phyloP scores from a whole-genome alignment of 64 coral and sea anemone species.

The Dendrophyllia cribrosa region DNA sequence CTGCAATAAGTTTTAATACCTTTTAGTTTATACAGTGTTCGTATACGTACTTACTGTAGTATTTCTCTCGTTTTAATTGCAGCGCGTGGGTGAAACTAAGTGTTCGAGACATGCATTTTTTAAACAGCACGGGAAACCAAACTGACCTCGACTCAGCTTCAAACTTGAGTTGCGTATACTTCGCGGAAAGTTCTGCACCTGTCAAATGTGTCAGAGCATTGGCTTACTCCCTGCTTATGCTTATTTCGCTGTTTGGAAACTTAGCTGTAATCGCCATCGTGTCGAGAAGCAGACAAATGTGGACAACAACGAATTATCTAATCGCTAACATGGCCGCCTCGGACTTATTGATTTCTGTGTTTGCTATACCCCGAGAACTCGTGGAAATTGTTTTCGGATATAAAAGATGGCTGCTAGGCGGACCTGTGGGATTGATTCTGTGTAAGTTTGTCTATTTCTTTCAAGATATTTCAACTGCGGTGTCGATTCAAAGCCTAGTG shows the following conservation, averaged over 20 bases:
- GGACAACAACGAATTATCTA: constrained; percentile 43
- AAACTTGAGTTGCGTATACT: neutral
- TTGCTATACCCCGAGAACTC: constrained; percentile 26
- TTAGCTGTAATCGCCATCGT: constrained; percentile 27
- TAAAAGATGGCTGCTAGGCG: constrained; percentile 30
- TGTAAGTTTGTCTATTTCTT: constrained; percentile 51
- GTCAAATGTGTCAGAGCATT: neutral
- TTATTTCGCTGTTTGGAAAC: constrained; percentile 60
- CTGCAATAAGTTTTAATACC: too few relatives aligned
- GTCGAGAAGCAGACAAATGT: constrained; percentile 26
- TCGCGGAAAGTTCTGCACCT: neutral
- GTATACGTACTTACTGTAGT: too few relatives aligned
- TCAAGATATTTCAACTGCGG: constrained; percentile 46
- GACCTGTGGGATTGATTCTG: constrained; percentile 6
- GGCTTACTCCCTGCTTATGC: constrained; percentile 33
- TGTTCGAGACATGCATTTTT: neutral
- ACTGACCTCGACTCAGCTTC: neutral
- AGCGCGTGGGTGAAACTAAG: neutral
- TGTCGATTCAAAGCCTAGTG: constrained; percentile 61
- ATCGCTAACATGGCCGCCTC: constrained; percentile 65
- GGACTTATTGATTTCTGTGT: constrained; percentile 44
- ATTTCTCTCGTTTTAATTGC: neutral
- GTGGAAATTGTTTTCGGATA: neutral
- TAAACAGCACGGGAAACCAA: neutral
- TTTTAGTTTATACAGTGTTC: too few relatives aligned